Conservation (phyloP, 1,140 invertebrate genomes). For the Nasonia giraulti region DNA sequence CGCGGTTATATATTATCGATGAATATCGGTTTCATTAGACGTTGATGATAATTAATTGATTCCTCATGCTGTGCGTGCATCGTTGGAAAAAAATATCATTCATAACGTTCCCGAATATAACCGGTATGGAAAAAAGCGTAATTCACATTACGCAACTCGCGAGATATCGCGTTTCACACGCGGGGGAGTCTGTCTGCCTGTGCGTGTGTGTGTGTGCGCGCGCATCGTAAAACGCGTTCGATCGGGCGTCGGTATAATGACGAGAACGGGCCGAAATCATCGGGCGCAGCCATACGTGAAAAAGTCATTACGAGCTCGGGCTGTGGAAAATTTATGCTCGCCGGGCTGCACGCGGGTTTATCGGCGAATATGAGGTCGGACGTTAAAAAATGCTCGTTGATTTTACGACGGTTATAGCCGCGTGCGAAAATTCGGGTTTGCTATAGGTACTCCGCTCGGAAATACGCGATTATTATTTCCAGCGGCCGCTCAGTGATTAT, state of each 20-base stretch:
- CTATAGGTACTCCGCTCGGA: neutral
- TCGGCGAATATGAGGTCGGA: neutral
- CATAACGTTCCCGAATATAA: no score
- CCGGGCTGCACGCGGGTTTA: neutral
- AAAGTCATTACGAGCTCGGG: conserved; percentile 38
- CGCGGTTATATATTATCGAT: neutral
- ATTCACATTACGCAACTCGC: neutral
- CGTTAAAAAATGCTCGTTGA: neutral
- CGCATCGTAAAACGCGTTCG: neutral
- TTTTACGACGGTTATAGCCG: neutral
- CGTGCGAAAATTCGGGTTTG: neutral
- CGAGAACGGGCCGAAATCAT: conserved; percentile 15
- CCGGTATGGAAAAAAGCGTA: no score
- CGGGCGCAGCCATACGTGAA: conserved; percentile 10
- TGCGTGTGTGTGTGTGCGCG: no score
- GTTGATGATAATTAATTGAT: no score
- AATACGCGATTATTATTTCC: no score
- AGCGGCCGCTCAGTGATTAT: no score
- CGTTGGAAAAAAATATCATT: no score
- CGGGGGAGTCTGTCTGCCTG: no score
- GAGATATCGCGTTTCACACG: neutral
- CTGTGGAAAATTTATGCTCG: conserved; percentile 30
- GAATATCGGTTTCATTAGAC: no score
- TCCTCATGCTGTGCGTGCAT: neutral
- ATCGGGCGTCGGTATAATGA: neutral